Evolutionary conservation across 2,888 invertebrate genomes (phyloP).

Genomic region (Metellina segmentata): DNA sequence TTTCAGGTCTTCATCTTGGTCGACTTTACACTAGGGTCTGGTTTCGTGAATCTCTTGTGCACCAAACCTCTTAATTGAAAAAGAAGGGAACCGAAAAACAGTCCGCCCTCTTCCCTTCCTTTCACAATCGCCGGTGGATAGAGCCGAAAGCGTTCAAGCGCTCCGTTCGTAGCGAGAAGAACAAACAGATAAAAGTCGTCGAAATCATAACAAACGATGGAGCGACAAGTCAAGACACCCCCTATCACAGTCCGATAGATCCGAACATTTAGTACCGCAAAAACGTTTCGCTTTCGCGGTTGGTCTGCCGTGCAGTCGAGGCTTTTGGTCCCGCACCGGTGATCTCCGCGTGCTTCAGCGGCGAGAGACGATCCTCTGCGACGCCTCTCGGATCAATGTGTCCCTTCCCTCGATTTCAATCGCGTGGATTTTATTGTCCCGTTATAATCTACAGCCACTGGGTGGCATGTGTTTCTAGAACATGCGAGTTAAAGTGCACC

Average conservation of each 20-base stretch:
- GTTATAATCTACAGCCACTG: too few species aligned
- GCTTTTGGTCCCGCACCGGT: conserved; percentile 22
- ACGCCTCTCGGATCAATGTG: background rate
- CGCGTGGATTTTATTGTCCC: too few species aligned
- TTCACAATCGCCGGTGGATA: background rate
- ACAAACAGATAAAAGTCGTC: conserved; percentile 33
- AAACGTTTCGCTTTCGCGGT: conserved; percentile 71
- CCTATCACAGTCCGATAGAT: conserved; percentile 58
- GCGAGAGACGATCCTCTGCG: background rate
- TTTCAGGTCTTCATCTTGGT: too few species aligned
- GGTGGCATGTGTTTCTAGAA: too few species aligned
- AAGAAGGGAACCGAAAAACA: too few species aligned
- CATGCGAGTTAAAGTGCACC: too few species aligned
- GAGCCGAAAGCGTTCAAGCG: background rate
- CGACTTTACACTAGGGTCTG: too few species aligned
- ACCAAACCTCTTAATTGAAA: too few species aligned
- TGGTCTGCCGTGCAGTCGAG: conserved; percentile 61
- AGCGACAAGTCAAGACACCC: conserved; percentile 27
- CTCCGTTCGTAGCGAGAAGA: conserved; percentile 21
- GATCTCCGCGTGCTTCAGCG: conserved; percentile 16
- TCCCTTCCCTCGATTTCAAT: too few species aligned
- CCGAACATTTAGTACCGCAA: conserved; percentile 56
- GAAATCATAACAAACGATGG: conserved; percentile 18
- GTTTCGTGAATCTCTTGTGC: too few species aligned
- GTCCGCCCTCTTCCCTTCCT: too few species aligned